phyloP scores from a whole-genome alignment of 2,888 invertebrate genomes.

The Heliconius erato region DNA sequence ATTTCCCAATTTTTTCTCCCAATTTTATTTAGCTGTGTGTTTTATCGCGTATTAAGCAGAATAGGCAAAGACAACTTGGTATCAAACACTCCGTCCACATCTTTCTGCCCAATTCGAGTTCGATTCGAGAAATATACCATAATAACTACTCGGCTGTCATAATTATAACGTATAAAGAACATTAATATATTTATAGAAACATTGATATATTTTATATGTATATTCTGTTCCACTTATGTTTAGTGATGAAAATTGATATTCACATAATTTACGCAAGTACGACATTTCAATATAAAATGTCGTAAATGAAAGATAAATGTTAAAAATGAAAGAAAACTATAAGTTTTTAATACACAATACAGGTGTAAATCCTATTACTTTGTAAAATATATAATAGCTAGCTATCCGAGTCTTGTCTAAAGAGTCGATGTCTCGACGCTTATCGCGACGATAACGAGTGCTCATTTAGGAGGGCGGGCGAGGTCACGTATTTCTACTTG shows the following conservation, averaged over 20 bases:
- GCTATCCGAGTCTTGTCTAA: slow-evolving; percentile 68
- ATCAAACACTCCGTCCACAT: too few relatives aligned
- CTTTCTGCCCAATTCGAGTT: too few relatives aligned
- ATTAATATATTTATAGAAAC: background rate
- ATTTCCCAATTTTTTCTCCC: too few relatives aligned
- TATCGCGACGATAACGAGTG: slow-evolving; percentile 63
- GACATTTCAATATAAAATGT: background rate
- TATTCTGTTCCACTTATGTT: too few relatives aligned
- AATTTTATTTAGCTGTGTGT: background rate
- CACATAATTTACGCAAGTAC: too few relatives aligned
- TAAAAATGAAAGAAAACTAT: background rate
- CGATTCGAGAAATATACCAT: too few relatives aligned
- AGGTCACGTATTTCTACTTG: slow-evolving; percentile 57
- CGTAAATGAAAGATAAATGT: background rate
- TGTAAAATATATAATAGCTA: slow-evolving; percentile 63
- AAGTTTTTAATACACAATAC: background rate
- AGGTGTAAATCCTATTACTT: slow-evolving; percentile 13
- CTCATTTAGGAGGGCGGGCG: slow-evolving; percentile 63
- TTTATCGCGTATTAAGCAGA: background rate
- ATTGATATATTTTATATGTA: background rate
- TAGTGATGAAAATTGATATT: too few relatives aligned
- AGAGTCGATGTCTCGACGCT: slow-evolving; percentile 52
- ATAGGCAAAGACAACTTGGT: background rate
- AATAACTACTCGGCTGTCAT: background rate
- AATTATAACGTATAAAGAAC: background rate